Evolutionary conservation across 2,888 invertebrate genomes (phyloP).

Genomic region (Cepaea hortensis): DNA sequence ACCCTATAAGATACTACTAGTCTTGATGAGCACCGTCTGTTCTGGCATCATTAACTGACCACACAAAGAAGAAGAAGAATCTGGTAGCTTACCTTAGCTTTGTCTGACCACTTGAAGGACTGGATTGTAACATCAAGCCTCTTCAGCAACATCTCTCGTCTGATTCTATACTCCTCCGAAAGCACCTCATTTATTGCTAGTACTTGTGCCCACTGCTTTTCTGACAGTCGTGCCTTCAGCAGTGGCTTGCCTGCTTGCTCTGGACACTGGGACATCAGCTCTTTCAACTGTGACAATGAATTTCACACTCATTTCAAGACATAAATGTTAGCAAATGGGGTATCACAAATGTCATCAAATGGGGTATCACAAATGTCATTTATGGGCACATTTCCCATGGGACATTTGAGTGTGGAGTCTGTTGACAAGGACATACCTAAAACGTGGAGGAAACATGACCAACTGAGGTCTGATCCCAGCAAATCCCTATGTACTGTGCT

Average conservation of each 20-base stretch:
- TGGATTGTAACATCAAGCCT: slow-evolving; percentile 96
- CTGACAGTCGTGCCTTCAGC: slow-evolving; percentile 83
- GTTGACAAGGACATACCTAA: too few relatives aligned
- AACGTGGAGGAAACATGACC: too few relatives aligned
- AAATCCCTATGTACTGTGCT: too few relatives aligned
- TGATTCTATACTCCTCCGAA: slow-evolving; percentile 87
- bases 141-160: slow-evolving; percentile 91
- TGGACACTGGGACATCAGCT: slow-evolving; percentile 71
- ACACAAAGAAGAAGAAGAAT: too few relatives aligned
- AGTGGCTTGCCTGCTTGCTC: slow-evolving; percentile 86
- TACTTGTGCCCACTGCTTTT: slow-evolving; percentile 89
- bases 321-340: not conserved
- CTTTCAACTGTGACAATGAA: slow-evolving; percentile 64
- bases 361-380: not conserved
- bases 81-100: slow-evolving; percentile 80
- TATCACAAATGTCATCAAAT: not conserved
- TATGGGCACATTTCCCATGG: not conserved
- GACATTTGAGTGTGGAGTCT: not conserved
- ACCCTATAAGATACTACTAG: too few relatives aligned
- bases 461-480: too few relatives aligned
- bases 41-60: too few relatives aligned
- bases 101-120: slow-evolving; percentile 86
- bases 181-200: slow-evolving; percentile 84
- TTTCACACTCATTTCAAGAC: not conserved
- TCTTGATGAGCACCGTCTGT: too few relatives aligned